Evolutionary conservation across 2,888 invertebrate species (phyloP).

Genomic region (Philonicus albiceps): DNA sequence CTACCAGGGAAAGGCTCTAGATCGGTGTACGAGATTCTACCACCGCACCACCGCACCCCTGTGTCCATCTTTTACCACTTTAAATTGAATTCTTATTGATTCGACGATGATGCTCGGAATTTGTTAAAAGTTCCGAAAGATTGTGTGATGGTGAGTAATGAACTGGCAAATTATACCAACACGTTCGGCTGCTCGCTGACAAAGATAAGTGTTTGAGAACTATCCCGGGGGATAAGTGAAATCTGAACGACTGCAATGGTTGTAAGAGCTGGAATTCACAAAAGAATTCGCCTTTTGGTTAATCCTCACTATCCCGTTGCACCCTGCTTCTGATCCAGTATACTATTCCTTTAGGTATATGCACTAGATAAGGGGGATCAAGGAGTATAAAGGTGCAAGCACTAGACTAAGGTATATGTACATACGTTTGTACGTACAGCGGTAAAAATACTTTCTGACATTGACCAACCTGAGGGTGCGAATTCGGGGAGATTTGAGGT

Average conservation of each 20-base stretch:
- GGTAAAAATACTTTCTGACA: background rate
- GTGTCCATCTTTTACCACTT: background rate
- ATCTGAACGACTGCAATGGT: constrained; percentile 27
- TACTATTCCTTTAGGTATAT: background rate
- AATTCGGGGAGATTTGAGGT: background rate
- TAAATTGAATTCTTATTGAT: constrained; percentile 44
- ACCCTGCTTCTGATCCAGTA: background rate
- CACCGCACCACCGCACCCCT: background rate
- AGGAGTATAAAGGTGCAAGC: background rate
- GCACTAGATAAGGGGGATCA: background rate
- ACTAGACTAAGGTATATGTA: background rate
- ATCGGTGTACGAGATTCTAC: background rate
- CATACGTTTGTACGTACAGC: background rate
- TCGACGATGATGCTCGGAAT: constrained; percentile 37
- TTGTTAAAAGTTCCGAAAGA: constrained; percentile 29
- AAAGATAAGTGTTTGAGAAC: constrained; percentile 27
- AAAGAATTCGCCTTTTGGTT: constrained; percentile 9
- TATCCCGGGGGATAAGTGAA: constrained; percentile 14
- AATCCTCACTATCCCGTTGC: background rate
- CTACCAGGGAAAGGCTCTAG: background rate
- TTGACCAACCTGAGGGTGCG: background rate
- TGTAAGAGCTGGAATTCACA: background rate
- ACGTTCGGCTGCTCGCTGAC: constrained; percentile 6
- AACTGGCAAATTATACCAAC: constrained; percentile 36
- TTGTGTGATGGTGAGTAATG: constrained; percentile 31